A percentile compares a stretch with the other conserved stretches of the same genome.
These are phyloP conservation scores for Dromococcyx pavoninus DNA, from an alignment of 2,797 vertebrate species.

Conservation along the genomic window DNA sequence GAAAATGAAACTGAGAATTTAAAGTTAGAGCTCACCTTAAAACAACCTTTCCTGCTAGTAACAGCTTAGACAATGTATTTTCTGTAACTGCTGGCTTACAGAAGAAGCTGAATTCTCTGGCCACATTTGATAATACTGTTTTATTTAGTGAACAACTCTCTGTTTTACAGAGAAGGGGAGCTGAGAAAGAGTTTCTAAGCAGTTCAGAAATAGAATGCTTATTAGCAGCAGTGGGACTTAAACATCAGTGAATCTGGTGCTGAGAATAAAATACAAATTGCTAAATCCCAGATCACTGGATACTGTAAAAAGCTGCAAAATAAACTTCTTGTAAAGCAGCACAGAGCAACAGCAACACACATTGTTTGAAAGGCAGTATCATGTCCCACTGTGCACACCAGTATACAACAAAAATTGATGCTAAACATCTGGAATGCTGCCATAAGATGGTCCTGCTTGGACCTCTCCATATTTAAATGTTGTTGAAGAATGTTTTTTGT, in stretches of 20 bases:
- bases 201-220: background rate
- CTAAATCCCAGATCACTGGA: background rate
- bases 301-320: background rate
- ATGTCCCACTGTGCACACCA: background rate
- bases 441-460: background rate
- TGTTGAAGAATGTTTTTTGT: background rate
- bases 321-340: background rate
- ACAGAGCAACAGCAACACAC: accelerated
- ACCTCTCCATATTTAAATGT: background rate
- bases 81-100: background rate
- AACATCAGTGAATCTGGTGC: background rate
- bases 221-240: background rate
- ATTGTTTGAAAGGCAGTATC: background rate
- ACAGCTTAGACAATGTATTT: background rate
- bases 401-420: background rate
- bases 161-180: background rate
- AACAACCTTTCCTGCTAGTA: background rate
- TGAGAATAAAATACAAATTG: background rate
- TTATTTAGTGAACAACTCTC: background rate
- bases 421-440: background rate
- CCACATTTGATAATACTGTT: background rate
- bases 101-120: background rate
- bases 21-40: background rate
- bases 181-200: background rate
- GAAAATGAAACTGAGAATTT: background rate